phyloP scores from a whole-genome alignment of 2,113 vertebrate species.

The Colossoma macropomum region DNA sequence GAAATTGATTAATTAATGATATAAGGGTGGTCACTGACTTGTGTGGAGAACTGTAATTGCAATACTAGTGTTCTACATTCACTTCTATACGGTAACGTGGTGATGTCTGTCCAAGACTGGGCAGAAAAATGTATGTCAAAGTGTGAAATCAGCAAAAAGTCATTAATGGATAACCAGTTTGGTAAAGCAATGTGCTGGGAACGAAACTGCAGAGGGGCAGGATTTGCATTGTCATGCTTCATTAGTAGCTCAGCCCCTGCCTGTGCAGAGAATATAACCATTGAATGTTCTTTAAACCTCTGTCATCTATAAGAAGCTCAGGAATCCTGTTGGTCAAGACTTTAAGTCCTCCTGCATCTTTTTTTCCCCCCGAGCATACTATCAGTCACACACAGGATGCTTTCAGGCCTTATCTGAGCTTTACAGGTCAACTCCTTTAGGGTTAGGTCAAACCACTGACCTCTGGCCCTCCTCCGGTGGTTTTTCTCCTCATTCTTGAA shows the following conservation, averaged over 20 bases:
- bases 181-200: constrained; percentile 18
- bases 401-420: constrained; percentile 76
- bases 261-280: constrained; percentile 46
- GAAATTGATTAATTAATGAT: too few relatives aligned
- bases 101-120: neutral
- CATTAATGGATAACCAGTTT: constrained; percentile 43
- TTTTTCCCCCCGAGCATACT: constrained; percentile 58
- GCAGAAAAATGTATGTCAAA: neutral
- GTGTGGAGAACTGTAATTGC: too few relatives aligned
- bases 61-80: too few relatives aligned
- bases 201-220: constrained; percentile 12
- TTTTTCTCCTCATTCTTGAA: constrained; percentile 52
- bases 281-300: constrained; percentile 50
- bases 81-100: neutral
- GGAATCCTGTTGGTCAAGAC: constrained; percentile 61
- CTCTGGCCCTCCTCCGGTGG: constrained; percentile 54
- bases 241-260: constrained; percentile 45
- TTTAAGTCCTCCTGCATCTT: constrained; percentile 56
- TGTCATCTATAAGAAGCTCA: constrained; percentile 49
- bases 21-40: too few relatives aligned
- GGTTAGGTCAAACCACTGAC: constrained; percentile 77
- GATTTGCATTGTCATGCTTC: constrained; percentile 49
- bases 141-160: constrained; percentile 11
- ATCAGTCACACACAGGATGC: constrained; percentile 75
- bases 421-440: constrained; percentile 69